Conservation (phyloP, 2,113 vertebrate species). For the Meriones unguiculatus region DNA sequence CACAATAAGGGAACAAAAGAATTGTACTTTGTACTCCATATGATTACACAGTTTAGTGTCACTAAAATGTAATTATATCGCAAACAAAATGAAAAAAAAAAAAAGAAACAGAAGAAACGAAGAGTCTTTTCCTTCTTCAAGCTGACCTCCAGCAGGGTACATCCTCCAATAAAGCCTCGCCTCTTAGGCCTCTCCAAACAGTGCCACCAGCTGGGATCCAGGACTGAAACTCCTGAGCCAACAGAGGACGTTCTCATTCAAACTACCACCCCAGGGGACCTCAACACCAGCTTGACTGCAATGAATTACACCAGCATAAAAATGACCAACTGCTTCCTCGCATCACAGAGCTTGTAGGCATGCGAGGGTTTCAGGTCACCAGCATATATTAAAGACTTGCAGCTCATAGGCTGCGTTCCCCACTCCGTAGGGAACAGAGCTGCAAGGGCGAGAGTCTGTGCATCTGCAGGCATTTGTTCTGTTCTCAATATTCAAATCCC, state of each 20-base stretch:
- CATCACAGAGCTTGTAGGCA: conserved; percentile 10
- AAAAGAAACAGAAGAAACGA: background rate
- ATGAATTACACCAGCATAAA: conserved; percentile 13
- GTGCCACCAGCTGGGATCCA: no score
- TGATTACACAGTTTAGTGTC: no score
- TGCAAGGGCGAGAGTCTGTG: background rate
- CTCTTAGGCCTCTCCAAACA: background rate
- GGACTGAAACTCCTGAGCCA: background rate
- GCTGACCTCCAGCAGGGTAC: background rate
- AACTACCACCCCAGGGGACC: background rate
- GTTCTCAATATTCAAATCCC: conserved; percentile 35
- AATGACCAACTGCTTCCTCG: background rate
- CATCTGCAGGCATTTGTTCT: background rate
- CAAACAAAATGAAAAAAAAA: no score
- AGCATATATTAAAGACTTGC: background rate
- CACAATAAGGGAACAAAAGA: background rate
- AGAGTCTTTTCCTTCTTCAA: background rate
- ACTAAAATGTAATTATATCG: no score
- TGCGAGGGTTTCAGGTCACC: background rate
- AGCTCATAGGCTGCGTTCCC: background rate
- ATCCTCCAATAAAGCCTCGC: background rate
- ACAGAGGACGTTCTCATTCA: background rate
- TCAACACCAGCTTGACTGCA: background rate
- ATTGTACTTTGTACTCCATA: no score
- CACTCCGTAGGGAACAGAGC: background rate